A percentile compares a stretch with the other conserved stretches of the same genome.
These are phyloP conservation scores for Labrus mixtus DNA, from an alignment of 2,113 vertebrate genomes.

Conservation along the genomic window DNA sequence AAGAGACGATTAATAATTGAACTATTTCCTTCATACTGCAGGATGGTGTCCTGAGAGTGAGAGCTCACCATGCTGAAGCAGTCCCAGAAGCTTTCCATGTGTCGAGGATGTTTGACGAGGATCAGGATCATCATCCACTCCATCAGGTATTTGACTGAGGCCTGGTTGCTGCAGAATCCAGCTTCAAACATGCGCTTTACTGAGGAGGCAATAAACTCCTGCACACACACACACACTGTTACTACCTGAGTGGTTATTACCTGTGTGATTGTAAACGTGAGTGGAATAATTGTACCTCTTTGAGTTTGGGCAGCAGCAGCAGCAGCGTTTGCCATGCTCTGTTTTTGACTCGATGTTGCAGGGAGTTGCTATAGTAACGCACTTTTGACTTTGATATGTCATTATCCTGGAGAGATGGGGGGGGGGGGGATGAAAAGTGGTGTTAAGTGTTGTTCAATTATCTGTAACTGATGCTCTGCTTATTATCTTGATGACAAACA, in stretches of 20 bases:
- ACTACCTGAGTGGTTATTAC: slow-evolving; percentile 5
- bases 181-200: slow-evolving; percentile 87
- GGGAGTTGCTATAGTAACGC: slow-evolving; percentile 92
- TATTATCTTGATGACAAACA: background rate
- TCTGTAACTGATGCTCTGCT: background rate
- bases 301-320: slow-evolving; percentile 89
- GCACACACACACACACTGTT: slow-evolving; percentile 31
- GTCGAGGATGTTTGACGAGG: slow-evolving; percentile 87
- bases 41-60: background rate
- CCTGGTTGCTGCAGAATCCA: slow-evolving; percentile 91
- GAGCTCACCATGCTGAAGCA: slow-evolving; percentile 90
- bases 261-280: background rate
- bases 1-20: slow-evolving; percentile 5
- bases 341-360: slow-evolving; percentile 94
- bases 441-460: slow-evolving; percentile 9
- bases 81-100: slow-evolving; percentile 89
- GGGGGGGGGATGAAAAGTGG: slow-evolving; percentile 4
- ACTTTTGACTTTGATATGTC: slow-evolving; percentile 86
- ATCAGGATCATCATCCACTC: slow-evolving; percentile 93
- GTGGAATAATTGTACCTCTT: slow-evolving; percentile 79
- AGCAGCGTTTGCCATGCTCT: slow-evolving; percentile 92
- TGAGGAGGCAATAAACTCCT: slow-evolving; percentile 87
- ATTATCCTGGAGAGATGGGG: slow-evolving; percentile 82
- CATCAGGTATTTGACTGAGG: slow-evolving; percentile 95
- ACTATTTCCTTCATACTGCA: background rate